Evolutionary conservation across 1,140 invertebrate genomes (phyloP).

Genomic region (Pseudomyrmex flavicornis): DNA sequence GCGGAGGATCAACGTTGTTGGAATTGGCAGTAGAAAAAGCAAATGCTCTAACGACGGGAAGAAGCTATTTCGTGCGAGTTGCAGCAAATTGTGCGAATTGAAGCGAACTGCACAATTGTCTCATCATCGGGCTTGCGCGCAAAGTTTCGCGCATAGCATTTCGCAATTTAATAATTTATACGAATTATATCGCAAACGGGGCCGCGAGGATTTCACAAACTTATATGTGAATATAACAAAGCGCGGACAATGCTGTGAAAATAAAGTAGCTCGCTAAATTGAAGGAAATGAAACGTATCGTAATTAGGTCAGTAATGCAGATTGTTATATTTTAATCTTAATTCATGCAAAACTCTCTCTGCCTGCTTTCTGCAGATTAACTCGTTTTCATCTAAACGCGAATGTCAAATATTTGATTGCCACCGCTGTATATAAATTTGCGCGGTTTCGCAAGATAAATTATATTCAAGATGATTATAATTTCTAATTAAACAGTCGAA

Average conservation of each 20-base stretch:
- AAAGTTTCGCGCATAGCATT: background rate
- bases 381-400: background rate
- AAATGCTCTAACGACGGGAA: background rate
- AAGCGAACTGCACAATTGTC: constrained; percentile 7
- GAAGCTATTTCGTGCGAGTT: background rate
- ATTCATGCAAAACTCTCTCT: background rate
- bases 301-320: background rate
- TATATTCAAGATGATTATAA: background rate
- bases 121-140: constrained; percentile 1
- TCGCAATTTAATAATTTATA: background rate
- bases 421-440: background rate
- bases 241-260: background rate
- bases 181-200: too few species aligned
- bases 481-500: background rate
- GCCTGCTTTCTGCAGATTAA: background rate
- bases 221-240: background rate
- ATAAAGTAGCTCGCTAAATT: constrained; percentile 10
- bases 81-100: constrained; percentile 42
- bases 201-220: too few species aligned
- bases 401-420: constrained; percentile 5
- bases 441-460: background rate
- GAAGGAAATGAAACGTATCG: background rate
- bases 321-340: background rate
- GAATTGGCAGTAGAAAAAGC: constrained; percentile 49
- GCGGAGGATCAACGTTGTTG: constrained; percentile 26